Percentiles rank a stretch among this genome's conserved stretches.
Evolutionary conservation across 2,113 vertebrate species (phyloP).

Genomic region (Oreotragus oreotragus): DNA sequence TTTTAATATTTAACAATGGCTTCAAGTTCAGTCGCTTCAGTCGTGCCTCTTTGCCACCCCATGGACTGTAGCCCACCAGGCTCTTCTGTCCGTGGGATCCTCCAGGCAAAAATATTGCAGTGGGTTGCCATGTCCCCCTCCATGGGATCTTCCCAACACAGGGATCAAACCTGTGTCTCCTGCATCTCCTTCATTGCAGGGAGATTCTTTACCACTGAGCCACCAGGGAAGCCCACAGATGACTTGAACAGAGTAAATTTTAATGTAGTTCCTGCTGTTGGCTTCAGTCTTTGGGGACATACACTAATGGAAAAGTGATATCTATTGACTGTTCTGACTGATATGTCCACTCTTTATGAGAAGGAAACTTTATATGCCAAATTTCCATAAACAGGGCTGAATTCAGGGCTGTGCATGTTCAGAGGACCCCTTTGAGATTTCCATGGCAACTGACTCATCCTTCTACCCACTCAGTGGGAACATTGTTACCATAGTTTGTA

Average conservation of each 20-base stretch:
- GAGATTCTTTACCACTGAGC: background rate
- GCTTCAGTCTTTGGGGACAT: background rate
- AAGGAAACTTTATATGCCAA: background rate
- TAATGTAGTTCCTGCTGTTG: background rate
- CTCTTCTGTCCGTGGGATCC: background rate
- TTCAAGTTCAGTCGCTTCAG: background rate
- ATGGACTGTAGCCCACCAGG: background rate
- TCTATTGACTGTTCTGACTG: background rate
- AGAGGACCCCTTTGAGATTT: background rate
- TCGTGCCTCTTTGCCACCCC: background rate
- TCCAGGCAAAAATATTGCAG: background rate
- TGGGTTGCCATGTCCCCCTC: background rate
- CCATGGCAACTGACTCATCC: background rate
- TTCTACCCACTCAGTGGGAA: background rate
- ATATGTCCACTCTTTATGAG: background rate
- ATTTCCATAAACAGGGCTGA: background rate
- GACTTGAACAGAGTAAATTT: background rate
- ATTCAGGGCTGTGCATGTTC: background rate
- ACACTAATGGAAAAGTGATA: background rate
- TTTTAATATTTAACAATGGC: background rate
- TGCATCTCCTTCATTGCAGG: background rate
- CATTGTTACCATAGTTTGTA: background rate
- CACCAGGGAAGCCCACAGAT: background rate
- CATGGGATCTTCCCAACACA: background rate
- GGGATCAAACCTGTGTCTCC: background rate